Evolutionary conservation across 2,113 vertebrate genomes (phyloP).

Genomic region (Scopus umbretta): DNA sequence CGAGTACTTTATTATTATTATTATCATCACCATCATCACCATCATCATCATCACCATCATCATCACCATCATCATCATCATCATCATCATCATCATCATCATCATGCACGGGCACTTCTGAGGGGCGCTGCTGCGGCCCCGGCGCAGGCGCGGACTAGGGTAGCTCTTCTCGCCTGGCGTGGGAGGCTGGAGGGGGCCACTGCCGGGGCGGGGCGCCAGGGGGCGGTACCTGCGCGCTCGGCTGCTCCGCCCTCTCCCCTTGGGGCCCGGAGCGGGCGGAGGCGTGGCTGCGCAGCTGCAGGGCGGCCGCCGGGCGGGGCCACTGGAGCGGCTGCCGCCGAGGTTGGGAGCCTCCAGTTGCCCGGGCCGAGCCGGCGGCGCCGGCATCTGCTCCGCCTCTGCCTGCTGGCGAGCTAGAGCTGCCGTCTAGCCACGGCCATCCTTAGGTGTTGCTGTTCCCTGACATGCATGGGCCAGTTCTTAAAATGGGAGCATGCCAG

Average conservation of each 20-base stretch:
- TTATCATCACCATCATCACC: too few species aligned
- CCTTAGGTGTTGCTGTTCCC: background rate
- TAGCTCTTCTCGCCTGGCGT: rapidly evolving
- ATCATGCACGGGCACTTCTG: background rate
- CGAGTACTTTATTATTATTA: rapidly evolving
- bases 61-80: too few species aligned
- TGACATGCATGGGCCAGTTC: background rate
- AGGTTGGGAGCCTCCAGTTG: too few species aligned
- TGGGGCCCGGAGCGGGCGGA: too few species aligned
- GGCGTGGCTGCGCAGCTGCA: too few species aligned
- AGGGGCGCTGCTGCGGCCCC: rapidly evolving
- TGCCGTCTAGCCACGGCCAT: rapidly evolving
- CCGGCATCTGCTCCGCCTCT: background rate
- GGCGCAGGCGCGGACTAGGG: rapidly evolving
- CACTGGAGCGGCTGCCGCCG: too few species aligned
- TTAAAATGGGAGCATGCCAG: rapidly evolving
- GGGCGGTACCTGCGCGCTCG: background rate
- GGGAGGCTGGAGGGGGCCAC: rapidly evolving
- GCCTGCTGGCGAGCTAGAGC: background rate
- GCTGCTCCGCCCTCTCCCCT: too few species aligned
- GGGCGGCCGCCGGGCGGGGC: too few species aligned
- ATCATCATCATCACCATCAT: too few species aligned
- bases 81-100: too few species aligned
- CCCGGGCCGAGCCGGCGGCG: too few species aligned
- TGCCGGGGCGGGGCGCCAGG: background rate